Base-by-base conservation (phyloP, 1,140 invertebrate genomes). In the Drosophila biarmipes region DNA sequence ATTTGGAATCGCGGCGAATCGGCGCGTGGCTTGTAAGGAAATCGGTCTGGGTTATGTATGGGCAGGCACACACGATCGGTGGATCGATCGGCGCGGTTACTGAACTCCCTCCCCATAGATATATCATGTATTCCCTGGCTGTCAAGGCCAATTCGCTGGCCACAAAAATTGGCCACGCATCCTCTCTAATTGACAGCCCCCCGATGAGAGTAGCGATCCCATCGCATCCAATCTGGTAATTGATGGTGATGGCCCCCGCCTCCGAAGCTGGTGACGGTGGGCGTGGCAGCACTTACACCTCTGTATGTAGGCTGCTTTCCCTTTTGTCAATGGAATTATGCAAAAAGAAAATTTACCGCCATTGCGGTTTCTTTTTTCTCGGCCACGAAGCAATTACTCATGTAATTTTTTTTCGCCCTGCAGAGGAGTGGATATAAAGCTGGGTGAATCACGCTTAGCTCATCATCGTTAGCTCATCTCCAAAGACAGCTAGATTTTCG, bases 21-120 rank as follows among this genome's bases (percentile, higher is more conserved):
- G 45, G 78, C 74, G 71, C 66, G 73, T 71, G 45, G 78, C 84
- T 87, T 58, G 82, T 89, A 89, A 82, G 82, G 84, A 87, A 87
- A 89, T 87, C 56, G 78, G 49, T 42, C 48, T 69, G 62, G 89
- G 71, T 82, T 82, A 89, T 89, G 64, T 82, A 89, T 89, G 64
- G 68, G 19, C 40, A 38, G 45, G 31, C 43, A 40, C 27, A 27
- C 27, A 8, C 1, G 43, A 56, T 49, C 49, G 52, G 79, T 78
- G 66, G 40, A 45, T 75, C 31, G 73, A 64, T 84, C 54, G 58
- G 34, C n/a, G 38, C 49, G 80, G 55, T 84, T 62, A 63, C 38
- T 85, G 76, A 84, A 79, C 80, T 46, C 37, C 37, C 37, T 43
- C 38, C 15, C 12, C 67, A 12, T 40, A 37, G 40, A 29, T 2